phyloP scores from a whole-genome alignment of 2,888 invertebrate genomes.

The Cheilosia grossa region DNA sequence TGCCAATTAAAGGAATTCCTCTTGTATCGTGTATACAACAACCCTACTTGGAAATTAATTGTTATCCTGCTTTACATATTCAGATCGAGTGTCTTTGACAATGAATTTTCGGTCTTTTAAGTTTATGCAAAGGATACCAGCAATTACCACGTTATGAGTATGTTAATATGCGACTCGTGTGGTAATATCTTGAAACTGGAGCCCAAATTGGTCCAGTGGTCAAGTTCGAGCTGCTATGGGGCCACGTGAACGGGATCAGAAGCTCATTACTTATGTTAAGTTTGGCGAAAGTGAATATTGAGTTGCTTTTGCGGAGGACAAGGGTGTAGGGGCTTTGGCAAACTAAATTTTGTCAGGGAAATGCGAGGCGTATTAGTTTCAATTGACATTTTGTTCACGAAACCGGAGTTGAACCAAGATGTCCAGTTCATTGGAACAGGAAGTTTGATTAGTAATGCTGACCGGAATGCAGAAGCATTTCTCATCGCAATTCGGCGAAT shows the following conservation, averaged over 20 bases:
- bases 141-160: conserved; percentile 72
- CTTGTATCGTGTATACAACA: conserved; percentile 29
- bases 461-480: too few species aligned
- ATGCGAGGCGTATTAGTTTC: too few species aligned
- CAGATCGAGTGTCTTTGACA: conserved; percentile 69
- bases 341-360: too few species aligned
- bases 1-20: conserved; percentile 71
- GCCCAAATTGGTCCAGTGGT: conserved; percentile 67
- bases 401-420: too few species aligned
- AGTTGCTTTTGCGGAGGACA: conserved; percentile 17
- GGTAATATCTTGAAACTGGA: conserved; percentile 71
- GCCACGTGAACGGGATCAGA: conserved; percentile 1
- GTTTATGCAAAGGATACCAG: conserved; percentile 71
- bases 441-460: too few species aligned
- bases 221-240: conserved; percentile 42
- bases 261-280: conserved; percentile 67
- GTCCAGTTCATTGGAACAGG: too few species aligned
- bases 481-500: too few species aligned
- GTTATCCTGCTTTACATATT: conserved; percentile 70
- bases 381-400: too few species aligned
- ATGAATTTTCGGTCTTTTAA: conserved; percentile 70
- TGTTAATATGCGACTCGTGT: conserved; percentile 74
- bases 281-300: conserved; percentile 57
- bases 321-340: too few species aligned
- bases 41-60: conserved; percentile 54